Percentiles rank a stretch among this genome's conserved stretches.
Evolutionary conservation across 2,888 invertebrate genomes (phyloP).

Genomic region (Venusia cambrica): DNA sequence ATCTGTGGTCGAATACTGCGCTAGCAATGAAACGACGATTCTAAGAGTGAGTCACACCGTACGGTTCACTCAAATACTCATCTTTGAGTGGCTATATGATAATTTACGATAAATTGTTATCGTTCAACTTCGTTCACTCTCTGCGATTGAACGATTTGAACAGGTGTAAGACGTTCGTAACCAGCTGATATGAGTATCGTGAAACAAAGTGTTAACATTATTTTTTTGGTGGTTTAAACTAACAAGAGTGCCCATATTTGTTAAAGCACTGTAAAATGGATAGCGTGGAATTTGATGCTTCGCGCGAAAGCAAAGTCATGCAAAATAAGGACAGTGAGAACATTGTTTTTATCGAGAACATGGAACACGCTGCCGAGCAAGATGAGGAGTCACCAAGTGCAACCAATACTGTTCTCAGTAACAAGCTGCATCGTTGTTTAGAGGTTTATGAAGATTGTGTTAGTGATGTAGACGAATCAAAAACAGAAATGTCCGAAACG

Average conservation of each 20-base stretch:
- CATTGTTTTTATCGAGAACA: slow-evolving; percentile 49
- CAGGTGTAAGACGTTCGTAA: slow-evolving; percentile 57
- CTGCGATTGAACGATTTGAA: slow-evolving; percentile 60
- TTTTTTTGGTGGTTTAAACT: slow-evolving; percentile 30
- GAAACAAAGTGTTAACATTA: slow-evolving; percentile 28
- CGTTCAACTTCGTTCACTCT: slow-evolving; percentile 51
- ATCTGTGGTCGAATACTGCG: too few relatives aligned
- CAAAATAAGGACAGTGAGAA: slow-evolving; percentile 57
- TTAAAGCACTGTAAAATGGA: slow-evolving; percentile 71
- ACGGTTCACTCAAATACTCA: slow-evolving; percentile 22
- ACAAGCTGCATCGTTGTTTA: slow-evolving; percentile 18
- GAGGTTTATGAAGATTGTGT: slow-evolving; percentile 21
- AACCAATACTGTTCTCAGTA: slow-evolving; percentile 45
- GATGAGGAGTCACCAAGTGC: slow-evolving; percentile 44
- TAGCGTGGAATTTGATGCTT: slow-evolving; percentile 64
- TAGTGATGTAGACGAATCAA: slow-evolving; percentile 19
- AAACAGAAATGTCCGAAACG: slow-evolving; percentile 11
- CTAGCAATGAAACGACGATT: too few relatives aligned
- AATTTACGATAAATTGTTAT: slow-evolving; percentile 53
- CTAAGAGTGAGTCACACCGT: slow-evolving; percentile 22
- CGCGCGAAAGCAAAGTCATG: slow-evolving; percentile 62
- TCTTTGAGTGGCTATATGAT: slow-evolving; percentile 35
- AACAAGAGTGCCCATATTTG: too few relatives aligned
- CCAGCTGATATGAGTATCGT: slow-evolving; percentile 45
- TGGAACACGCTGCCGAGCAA: slow-evolving; percentile 22